These are phyloP conservation scores for Mythimna impura DNA, from an alignment of 2,888 invertebrate genomes.

Conservation along the genomic window DNA sequence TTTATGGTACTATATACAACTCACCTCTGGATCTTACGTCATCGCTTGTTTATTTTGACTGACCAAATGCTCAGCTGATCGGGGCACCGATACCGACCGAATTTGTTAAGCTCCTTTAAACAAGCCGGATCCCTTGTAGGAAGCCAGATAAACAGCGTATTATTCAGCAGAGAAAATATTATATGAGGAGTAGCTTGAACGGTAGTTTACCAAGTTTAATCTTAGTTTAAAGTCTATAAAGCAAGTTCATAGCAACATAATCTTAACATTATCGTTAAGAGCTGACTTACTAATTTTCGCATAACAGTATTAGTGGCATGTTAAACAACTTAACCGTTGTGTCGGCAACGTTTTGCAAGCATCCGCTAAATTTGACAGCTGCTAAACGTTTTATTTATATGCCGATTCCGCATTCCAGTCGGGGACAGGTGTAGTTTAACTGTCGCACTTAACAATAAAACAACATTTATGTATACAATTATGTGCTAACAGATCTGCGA, in stretches of 20 bases:
- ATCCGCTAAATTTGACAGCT: conserved; percentile 79
- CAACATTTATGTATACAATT: conserved; percentile 38
- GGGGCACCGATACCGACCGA: background rate
- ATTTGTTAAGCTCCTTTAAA: conserved; percentile 17
- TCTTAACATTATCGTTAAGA: conserved; percentile 40
- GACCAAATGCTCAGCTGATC: conserved; percentile 36
- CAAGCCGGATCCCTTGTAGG: conserved; percentile 11
- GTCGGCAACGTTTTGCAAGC: conserved; percentile 76
- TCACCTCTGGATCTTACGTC: conserved; percentile 52
- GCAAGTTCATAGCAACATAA: conserved; percentile 42
- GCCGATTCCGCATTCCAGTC: conserved; percentile 74
- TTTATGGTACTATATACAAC: conserved; percentile 51
- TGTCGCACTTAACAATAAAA: conserved; percentile 47
- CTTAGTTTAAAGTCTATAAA: conserved; percentile 26
- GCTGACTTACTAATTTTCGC: conserved; percentile 72
- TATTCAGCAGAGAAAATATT: background rate
- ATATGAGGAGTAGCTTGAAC: background rate
- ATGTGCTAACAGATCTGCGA: conserved; percentile 48
- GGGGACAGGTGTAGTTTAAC: conserved; percentile 41
- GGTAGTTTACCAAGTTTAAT: conserved; percentile 4
- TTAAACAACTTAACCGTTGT: conserved; percentile 80
- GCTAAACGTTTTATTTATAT: conserved; percentile 79
- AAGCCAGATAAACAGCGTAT: background rate
- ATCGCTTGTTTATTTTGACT: conserved; percentile 49
- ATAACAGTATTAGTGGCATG: conserved; percentile 78